phyloP scores from a whole-genome alignment of 2,888 invertebrate genomes.

The Xanthorhoe spadicearia region DNA sequence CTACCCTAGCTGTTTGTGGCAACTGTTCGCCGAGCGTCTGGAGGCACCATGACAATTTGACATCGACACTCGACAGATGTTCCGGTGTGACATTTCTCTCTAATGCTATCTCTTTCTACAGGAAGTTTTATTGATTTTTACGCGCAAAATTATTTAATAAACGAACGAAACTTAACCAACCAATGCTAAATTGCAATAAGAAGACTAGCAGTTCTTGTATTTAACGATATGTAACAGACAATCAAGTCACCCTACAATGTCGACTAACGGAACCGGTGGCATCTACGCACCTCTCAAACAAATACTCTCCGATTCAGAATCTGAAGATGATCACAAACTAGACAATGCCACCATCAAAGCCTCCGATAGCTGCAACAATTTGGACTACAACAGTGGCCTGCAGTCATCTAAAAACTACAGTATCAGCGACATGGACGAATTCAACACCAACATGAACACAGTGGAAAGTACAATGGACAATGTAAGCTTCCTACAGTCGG shows the following conservation, averaged over 20 bases:
- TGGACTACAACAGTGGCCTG: slow-evolving; percentile 77
- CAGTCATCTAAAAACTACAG: slow-evolving; percentile 78
- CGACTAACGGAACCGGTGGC: slow-evolving; percentile 76
- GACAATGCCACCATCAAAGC: slow-evolving; percentile 69
- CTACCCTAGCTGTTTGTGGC: too few relatives aligned
- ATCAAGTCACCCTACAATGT: slow-evolving; percentile 57
- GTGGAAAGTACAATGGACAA: slow-evolving; percentile 80
- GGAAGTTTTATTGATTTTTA: slow-evolving; percentile 15
- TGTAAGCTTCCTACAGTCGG: slow-evolving; percentile 78
- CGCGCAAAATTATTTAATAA: not conserved
- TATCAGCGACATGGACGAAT: slow-evolving; percentile 78
- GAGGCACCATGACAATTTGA: too few relatives aligned
- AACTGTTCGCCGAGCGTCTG: too few relatives aligned
- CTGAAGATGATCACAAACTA: slow-evolving; percentile 87
- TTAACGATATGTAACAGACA: slow-evolving; percentile 29
- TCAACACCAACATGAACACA: slow-evolving; percentile 76
- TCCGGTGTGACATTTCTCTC: too few relatives aligned
- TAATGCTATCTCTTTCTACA: not conserved
- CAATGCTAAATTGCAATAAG: not conserved
- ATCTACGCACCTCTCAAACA: slow-evolving; percentile 91
- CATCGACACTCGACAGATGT: not conserved
- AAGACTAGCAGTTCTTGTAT: not conserved
- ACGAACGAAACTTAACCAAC: not conserved
- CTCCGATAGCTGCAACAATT: slow-evolving; percentile 72
- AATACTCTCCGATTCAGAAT: slow-evolving; percentile 90